phyloP scores from a whole-genome alignment of 2,888 invertebrate genomes.

The Tupiocoris notatus region DNA sequence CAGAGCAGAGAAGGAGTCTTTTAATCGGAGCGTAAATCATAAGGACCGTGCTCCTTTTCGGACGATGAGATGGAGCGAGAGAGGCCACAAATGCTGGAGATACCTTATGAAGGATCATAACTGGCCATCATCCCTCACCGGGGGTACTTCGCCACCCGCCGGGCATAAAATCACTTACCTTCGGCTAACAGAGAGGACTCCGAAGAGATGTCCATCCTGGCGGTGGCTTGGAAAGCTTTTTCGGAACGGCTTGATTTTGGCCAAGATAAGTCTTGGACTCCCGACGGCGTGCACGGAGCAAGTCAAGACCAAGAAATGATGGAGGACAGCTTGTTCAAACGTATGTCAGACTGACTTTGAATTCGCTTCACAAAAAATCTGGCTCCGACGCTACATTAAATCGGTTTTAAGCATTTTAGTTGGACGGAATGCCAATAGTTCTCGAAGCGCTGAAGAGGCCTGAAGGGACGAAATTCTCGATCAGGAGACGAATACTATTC shows the following conservation, averaged over 20 bases:
- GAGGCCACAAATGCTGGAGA: not conserved
- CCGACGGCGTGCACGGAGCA: conserved; percentile 30
- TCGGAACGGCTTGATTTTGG: conserved; percentile 26
- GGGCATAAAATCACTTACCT: conserved; percentile 41
- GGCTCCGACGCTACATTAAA: too few relatives aligned
- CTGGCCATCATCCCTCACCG: conserved; percentile 35
- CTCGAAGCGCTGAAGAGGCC: too few relatives aligned
- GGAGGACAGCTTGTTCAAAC: not conserved
- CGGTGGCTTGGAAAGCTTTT: not conserved
- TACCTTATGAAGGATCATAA: not conserved
- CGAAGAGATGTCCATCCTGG: not conserved
- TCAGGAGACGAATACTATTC: too few relatives aligned
- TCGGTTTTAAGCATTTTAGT: too few relatives aligned
- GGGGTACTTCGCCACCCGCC: conserved; percentile 41
- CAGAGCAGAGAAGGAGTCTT: not conserved
- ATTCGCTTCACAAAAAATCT: too few relatives aligned
- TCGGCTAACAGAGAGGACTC: conserved; percentile 16
- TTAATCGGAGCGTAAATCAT: conserved; percentile 41
- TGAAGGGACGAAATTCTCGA: too few relatives aligned
- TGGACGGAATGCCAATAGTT: too few relatives aligned
- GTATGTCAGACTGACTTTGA: not conserved
- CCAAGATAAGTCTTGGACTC: conserved; percentile 3
- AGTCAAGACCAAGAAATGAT: conserved; percentile 17
- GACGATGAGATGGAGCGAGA: conserved; percentile 3
- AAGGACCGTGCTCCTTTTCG: conserved; percentile 17